Evolutionary conservation across 2,888 invertebrate genomes (phyloP).

Genomic region (Tillus elongatus): DNA sequence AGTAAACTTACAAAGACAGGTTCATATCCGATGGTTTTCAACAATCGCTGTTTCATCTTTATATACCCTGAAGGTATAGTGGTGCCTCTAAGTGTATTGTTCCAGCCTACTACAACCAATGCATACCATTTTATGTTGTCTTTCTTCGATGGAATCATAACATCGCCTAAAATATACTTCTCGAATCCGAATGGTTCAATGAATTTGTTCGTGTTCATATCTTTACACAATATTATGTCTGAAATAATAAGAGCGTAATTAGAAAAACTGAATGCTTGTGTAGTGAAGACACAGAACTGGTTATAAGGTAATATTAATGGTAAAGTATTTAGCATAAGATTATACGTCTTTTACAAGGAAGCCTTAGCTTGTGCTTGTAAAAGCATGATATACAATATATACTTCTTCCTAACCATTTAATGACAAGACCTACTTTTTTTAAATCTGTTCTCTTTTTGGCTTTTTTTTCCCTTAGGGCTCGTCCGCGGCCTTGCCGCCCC

Average conservation of each 20-base stretch:
- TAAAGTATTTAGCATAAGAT: too few relatives aligned
- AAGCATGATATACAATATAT: too few relatives aligned
- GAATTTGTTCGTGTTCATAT: constrained; percentile 44
- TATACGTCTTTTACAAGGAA: too few relatives aligned
- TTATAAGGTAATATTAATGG: too few relatives aligned
- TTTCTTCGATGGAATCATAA: constrained; percentile 28
- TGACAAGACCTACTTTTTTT: too few relatives aligned
- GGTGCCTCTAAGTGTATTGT: constrained; percentile 48
- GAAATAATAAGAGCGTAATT: constrained; percentile 17
- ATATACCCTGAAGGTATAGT: constrained; percentile 49
- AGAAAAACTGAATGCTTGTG: neutral
- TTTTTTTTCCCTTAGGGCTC: too few relatives aligned
- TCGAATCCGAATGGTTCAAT: constrained; percentile 44
- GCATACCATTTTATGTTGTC: constrained; percentile 45
- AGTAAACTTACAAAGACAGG: constrained; percentile 47
- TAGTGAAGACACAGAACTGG: neutral
- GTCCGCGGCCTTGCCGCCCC: too few relatives aligned
- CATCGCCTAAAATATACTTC: constrained; percentile 45
- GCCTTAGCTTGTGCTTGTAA: too few relatives aligned
- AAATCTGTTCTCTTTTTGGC: too few relatives aligned
- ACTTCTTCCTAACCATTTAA: too few relatives aligned
- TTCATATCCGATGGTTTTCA: constrained; percentile 52
- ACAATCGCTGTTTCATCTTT: constrained; percentile 54
- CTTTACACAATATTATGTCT: constrained; percentile 38
- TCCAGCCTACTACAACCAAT: constrained; percentile 53